Conservation (phyloP, 2,888 invertebrate species). For the Rhaphigaster nebulosa region DNA sequence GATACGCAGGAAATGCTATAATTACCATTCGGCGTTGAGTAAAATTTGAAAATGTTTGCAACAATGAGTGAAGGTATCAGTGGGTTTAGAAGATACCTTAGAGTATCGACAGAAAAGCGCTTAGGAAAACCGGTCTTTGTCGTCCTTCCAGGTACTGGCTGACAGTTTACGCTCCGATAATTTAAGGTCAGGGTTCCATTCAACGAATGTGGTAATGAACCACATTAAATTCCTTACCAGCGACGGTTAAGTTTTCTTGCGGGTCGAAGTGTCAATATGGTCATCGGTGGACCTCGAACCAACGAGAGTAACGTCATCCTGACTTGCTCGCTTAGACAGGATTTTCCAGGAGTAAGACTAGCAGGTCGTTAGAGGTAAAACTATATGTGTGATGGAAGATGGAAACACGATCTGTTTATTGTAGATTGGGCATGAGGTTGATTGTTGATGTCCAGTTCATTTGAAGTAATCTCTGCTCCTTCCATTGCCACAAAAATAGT, state of each 20-base stretch:
- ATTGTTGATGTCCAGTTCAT: neutral
- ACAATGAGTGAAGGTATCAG: too few species aligned
- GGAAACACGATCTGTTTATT: neutral
- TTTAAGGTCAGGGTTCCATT: neutral
- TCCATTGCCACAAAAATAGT: neutral
- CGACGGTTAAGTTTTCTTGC: neutral
- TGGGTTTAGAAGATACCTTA: too few species aligned
- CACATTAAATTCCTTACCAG: neutral
- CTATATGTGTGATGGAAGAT: neutral
- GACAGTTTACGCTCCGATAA: neutral
- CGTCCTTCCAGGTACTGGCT: neutral
- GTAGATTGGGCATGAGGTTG: neutral
- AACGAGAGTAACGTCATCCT: neutral
- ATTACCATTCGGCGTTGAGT: neutral
- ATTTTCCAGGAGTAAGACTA: neutral
- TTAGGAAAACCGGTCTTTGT: neutral
- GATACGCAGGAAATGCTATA: neutral
- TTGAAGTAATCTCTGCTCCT: neutral
- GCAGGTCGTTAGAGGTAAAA: neutral
- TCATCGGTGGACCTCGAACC: neutral
- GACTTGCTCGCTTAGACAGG: too few species aligned
- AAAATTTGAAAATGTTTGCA: too few species aligned
- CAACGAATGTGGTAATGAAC: neutral
- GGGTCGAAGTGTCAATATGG: neutral
- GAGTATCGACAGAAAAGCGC: neutral